Evolutionary conservation across 2,888 invertebrate genomes (phyloP).

Genomic region (Tuta absoluta): DNA sequence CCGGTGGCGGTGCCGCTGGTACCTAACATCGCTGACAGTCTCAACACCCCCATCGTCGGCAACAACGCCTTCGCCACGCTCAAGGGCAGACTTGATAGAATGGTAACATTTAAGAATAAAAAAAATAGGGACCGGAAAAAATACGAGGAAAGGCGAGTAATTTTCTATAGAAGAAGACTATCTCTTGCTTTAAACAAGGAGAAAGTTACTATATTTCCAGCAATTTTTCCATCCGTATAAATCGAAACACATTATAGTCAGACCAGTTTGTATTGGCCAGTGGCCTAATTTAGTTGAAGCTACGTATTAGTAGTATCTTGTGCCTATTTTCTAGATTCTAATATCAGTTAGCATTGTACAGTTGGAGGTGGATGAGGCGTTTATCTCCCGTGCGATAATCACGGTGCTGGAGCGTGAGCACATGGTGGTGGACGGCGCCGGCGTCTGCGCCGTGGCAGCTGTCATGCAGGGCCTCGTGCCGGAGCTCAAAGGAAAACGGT

Average conservation of each 20-base stretch:
- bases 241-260: too few relatives aligned
- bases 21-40: conserved; percentile 87
- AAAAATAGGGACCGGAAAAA: too few relatives aligned
- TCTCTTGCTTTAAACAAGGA: too few relatives aligned
- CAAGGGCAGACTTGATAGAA: conserved; percentile 85
- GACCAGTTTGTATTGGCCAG: too few relatives aligned
- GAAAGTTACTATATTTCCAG: too few relatives aligned
- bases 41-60: conserved; percentile 86
- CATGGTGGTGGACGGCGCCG: conserved; percentile 90
- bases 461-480: conserved; percentile 86
- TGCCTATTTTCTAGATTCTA: conserved; percentile 17
- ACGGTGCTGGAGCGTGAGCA: conserved; percentile 87
- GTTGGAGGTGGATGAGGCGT: conserved; percentile 85
- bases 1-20: conserved; percentile 81
- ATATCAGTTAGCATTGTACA: conserved; percentile 38
- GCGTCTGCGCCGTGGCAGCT: conserved; percentile 88
- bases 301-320: too few relatives aligned
- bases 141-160: too few relatives aligned
- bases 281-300: too few relatives aligned
- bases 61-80: conserved; percentile 87
- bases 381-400: conserved; percentile 85
- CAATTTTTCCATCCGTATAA: too few relatives aligned
- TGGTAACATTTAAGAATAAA: conserved; percentile 62
- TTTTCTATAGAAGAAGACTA: too few relatives aligned
- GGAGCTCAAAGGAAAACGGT: conserved; percentile 88